Percentiles rank a stretch among this genome's conserved stretches.
phyloP scores from a whole-genome alignment of 2,888 invertebrate species.

The Sinopyrophorus schimmeli region DNA sequence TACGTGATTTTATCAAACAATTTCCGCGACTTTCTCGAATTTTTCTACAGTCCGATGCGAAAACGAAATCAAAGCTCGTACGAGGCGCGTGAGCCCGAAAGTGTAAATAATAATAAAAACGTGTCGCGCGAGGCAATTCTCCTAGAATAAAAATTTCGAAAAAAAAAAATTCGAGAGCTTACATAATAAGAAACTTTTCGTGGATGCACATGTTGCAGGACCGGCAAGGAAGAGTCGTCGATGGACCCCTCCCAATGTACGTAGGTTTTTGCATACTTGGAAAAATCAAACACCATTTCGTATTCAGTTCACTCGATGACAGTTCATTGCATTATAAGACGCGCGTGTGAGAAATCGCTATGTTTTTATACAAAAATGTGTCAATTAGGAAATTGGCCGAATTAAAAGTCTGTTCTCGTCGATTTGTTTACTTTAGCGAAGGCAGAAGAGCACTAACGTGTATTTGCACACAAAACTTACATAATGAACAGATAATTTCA shows the following conservation, averaged over 20 bases:
- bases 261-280: constrained; percentile 26
- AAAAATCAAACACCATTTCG: constrained; percentile 31
- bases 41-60: too few relatives aligned
- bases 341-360: constrained; percentile 3
- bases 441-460: constrained; percentile 16
- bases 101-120: neutral
- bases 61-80: too few relatives aligned
- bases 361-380: neutral
- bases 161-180: constrained; percentile 9
- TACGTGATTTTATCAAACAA: too few relatives aligned
- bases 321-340: constrained; percentile 12
- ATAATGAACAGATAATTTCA: constrained; percentile 28
- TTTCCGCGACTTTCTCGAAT: too few relatives aligned
- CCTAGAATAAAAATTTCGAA: constrained; percentile 2
- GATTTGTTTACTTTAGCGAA: constrained; percentile 10
- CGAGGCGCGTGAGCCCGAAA: neutral
- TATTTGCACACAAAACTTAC: constrained; percentile 16
- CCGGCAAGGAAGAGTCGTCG: constrained; percentile 5
- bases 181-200: constrained; percentile 24
- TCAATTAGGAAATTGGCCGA: constrained; percentile 7
- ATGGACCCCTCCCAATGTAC: constrained; percentile 13
- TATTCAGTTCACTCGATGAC: constrained; percentile 18
- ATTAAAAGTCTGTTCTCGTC: constrained; percentile 4
- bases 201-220: constrained; percentile 14
- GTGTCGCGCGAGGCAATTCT: neutral